Base-by-base conservation (phyloP, 1,140 invertebrate genomes). In the Eumeta japonica region DNA sequence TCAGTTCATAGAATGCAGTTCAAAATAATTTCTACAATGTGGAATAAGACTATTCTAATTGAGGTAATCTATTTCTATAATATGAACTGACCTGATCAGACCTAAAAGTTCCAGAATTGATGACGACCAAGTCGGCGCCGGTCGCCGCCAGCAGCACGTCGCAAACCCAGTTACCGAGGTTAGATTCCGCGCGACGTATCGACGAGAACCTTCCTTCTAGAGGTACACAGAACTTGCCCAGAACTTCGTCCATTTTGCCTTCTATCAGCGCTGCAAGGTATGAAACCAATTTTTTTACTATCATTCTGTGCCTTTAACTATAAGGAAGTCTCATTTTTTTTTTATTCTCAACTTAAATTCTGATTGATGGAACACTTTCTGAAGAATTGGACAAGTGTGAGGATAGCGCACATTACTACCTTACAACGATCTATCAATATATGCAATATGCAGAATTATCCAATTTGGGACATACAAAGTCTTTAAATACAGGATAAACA, bases 141-240 rank as follows among this genome's bases (percentile, higher is more conserved):
- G 88, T 90, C 7, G 89, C 83, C 0, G 89, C 86, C 37, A 94
- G 56, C 39, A 94, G 83, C 18, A 94, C 86, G 63, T 95, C 91
- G 59, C 88, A 89, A 27, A 92, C 82, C 83, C 92, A 94, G 73
- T 94, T 93, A 34, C 92, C 91, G 37, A 94, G 76, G 78, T 94
- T 94, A 4, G 90, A 89, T 77, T 95, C 92, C 45, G 79, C 64
- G 0, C 88, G 89, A 27, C 92, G 75, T 41, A 94, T 84, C 14
- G 78, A 75, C 2, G 83, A 79, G 76, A 94, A 95, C 17, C 88
- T 72, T 2, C 90, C 91, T 59, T 95, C 90, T 31, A 95, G 66
- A 35, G 89, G 87, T 10, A 90, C 88, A 37, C 81, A 77, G 66
- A 94, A 91, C 46, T 81, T 79, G 15, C 91, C 92, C 28, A 95